A percentile compares a stretch with the other conserved stretches of the same genome.
phyloP scores from a whole-genome alignment of 2,113 vertebrate genomes.

The Amblyopsis rosae region DNA sequence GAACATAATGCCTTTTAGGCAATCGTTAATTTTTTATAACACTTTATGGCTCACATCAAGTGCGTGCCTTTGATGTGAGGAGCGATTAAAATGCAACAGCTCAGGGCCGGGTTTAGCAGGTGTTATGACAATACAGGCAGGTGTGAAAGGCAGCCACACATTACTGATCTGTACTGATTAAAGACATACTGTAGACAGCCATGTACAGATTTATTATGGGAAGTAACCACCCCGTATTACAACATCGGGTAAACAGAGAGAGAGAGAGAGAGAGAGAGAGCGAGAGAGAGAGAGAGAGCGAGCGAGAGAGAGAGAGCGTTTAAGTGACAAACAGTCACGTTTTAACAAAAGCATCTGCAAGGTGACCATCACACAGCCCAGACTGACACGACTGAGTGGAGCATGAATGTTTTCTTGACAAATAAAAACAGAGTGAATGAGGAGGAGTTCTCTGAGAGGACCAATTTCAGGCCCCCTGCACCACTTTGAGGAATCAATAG shows the following conservation, averaged over 20 bases:
- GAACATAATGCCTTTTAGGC: neutral
- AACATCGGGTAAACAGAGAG: neutral
- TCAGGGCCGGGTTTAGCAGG: too few species aligned
- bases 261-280: neutral
- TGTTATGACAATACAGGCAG: neutral
- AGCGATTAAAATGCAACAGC: too few species aligned
- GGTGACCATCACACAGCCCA: neutral
- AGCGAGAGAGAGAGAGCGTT: neutral
- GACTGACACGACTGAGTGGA: slow-evolving; percentile 50
- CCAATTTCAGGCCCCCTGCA: slow-evolving; percentile 64
- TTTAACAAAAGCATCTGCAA: slow-evolving; percentile 1
- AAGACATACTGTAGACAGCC: too few species aligned
- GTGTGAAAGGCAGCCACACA: neutral
- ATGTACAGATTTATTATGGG: too few species aligned
- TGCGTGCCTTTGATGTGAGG: too few species aligned
- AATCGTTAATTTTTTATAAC: neutral
- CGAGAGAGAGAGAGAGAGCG: neutral
- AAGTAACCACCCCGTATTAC: too few species aligned
- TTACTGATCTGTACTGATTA: too few species aligned
- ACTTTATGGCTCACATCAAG: neutral
- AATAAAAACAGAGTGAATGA: slow-evolving; percentile 51
- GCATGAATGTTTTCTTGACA: slow-evolving; percentile 68
- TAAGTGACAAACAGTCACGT: neutral
- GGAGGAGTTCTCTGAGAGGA: slow-evolving; percentile 54
- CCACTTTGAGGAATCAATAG: slow-evolving; percentile 62